Evolutionary conservation across 2,888 invertebrate genomes (phyloP), one percentile per base, ranked within the genome.

Genomic region (Chalcis sispes): DNA sequence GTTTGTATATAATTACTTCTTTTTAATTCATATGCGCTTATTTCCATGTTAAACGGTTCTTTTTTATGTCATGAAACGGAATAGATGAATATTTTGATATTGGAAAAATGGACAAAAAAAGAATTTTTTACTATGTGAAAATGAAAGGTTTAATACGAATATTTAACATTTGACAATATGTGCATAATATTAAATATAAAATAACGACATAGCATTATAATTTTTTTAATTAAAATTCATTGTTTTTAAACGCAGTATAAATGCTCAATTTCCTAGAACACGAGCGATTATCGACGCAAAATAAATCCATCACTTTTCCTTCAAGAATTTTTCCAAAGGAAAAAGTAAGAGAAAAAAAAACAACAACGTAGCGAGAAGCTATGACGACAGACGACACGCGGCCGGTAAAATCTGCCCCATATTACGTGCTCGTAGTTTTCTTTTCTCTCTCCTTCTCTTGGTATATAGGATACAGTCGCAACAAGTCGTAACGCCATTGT

Each of bases 401-500:
- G 3, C 20, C 23, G 13, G 8, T 56, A 67, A 56, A 46, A 25
- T 56, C 54, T 46, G 72, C 42, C 48, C 65, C 50, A 46, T 42
- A 46, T 72, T 32, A 42, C 10, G 23, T n/a, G 48, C n/a, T 10
- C 29, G 18, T 8, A 7, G 8, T 46, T n/a, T 46, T n/a, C 13
- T 13, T 18, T 46, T 58, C 10, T 48, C 29, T 72, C 10, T 40
- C 59, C 42, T 52, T 27, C 48, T 27, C n/a, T 25, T 1, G 18
- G 13, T 25, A 40, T n/a, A n/a, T n/a, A n/a, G n/a, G n/a, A n/a
- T n/a, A n/a, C 20, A 10, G 25, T 61, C 27, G 64, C 58, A 69
- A 69, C 77, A 64, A 64, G 72, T 72, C 77, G 64, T 72, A 64
- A 58, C 62, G 25, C 29, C 48, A 54, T 66, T 75, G 71, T 66